phyloP scores from a whole-genome alignment of 2,888 invertebrate species.

The Buathra laborator region DNA sequence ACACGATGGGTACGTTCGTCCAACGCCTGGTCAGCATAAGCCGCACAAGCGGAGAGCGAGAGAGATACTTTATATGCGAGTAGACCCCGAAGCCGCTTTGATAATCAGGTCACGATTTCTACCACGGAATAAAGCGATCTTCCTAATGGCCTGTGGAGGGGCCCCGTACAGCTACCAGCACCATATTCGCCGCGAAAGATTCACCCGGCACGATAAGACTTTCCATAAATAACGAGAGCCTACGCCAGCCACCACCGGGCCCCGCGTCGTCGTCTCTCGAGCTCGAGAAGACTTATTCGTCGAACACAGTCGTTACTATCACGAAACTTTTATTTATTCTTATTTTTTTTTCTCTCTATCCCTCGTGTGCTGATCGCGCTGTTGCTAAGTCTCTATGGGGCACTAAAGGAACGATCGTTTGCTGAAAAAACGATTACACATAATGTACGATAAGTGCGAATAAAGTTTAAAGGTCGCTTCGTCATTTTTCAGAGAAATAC shows the following conservation, averaged over 20 bases:
- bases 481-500: neutral
- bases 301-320: slow-evolving; percentile 41
- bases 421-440: neutral
- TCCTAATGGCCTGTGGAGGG: slow-evolving; percentile 58
- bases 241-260: slow-evolving; percentile 26
- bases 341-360: neutral
- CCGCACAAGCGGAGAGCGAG: slow-evolving; percentile 19
- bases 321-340: slow-evolving; percentile 12
- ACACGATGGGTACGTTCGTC: slow-evolving; percentile 17
- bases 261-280: slow-evolving; percentile 31
- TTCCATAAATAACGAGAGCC: slow-evolving; percentile 65
- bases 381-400: neutral
- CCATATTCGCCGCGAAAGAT: slow-evolving; percentile 54
- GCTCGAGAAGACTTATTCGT: slow-evolving; percentile 52
- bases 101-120: slow-evolving; percentile 69
- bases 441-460: neutral
- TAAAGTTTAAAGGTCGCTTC: neutral
- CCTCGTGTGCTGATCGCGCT: slow-evolving; percentile 2
- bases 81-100: slow-evolving; percentile 48
- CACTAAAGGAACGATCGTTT: neutral
- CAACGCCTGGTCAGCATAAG: slow-evolving; percentile 30
- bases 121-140: slow-evolving; percentile 68
- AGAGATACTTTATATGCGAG: slow-evolving; percentile 58
- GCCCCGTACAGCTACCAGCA: slow-evolving; percentile 46
- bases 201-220: slow-evolving; percentile 60